Evolutionary conservation across 2,888 invertebrate species (phyloP).

Genomic region (Gortyna flavago): DNA sequence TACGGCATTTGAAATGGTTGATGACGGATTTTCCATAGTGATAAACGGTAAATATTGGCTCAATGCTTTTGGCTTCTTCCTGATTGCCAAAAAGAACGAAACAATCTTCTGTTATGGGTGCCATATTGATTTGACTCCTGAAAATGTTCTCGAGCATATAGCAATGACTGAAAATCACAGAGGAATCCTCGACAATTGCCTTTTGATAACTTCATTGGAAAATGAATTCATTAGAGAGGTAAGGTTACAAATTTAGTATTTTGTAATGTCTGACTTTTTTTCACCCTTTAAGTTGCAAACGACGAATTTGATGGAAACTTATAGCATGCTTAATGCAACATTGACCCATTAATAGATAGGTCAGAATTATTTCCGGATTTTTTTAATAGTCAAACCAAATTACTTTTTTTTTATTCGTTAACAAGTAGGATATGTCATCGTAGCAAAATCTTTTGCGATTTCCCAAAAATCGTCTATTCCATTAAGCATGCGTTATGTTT

Average conservation of each 20-base stretch:
- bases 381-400: no score
- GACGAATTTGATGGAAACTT: not conserved
- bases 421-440: no score
- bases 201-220: slow-evolving; percentile 38
- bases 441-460: no score
- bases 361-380: no score
- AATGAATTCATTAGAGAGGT: slow-evolving; percentile 57
- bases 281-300: not conserved
- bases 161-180: not conserved
- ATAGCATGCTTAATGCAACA: no score
- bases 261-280: not conserved
- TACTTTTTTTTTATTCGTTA: no score
- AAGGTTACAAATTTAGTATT: not conserved
- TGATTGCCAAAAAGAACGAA: slow-evolving; percentile 13
- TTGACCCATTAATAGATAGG: no score
- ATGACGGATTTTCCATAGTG: not conserved
- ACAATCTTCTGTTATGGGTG: slow-evolving; percentile 41
- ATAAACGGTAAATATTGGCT: slow-evolving; percentile 44
- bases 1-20: not conserved
- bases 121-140: slow-evolving; percentile 38
- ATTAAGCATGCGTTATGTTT: no score
- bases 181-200: not conserved
- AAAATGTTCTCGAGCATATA: slow-evolving; percentile 27
- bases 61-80: slow-evolving; percentile 16
- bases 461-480: no score